phyloP scores from a whole-genome alignment of 2,113 vertebrate genomes.

The Lota lota region DNA sequence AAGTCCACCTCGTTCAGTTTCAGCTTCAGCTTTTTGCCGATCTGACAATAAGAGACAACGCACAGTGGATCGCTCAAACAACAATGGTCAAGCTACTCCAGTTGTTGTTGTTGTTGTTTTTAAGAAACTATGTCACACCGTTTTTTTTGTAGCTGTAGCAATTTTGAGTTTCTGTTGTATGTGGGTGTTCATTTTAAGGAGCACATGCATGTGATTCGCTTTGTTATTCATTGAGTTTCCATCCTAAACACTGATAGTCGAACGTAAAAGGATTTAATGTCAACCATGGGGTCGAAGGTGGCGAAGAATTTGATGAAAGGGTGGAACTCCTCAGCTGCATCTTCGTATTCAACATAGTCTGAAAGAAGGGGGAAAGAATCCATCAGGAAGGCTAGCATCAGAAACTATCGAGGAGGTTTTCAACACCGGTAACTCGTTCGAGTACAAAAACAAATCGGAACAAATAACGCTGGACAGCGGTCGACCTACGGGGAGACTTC shows the following conservation, averaged over 20 bases:
- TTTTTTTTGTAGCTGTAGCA: too few species aligned
- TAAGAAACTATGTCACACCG: too few species aligned
- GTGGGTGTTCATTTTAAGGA: not conserved
- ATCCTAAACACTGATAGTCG: not conserved
- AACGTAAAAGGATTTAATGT: not conserved
- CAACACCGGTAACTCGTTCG: too few species aligned
- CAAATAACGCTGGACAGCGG: not conserved
- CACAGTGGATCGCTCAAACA: too few species aligned
- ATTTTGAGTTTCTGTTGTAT: too few species aligned
- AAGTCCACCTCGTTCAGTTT: slow-evolving; percentile 89
- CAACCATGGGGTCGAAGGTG: slow-evolving; percentile 88
- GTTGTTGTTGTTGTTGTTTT: too few species aligned
- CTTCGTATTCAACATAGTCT: slow-evolving; percentile 87
- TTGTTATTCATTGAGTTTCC: not conserved
- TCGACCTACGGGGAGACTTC: slow-evolving; percentile 81
- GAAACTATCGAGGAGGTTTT: too few species aligned
- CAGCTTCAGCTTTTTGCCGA: slow-evolving; percentile 85
- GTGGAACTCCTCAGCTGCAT: slow-evolving; percentile 88
- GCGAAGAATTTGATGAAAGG: slow-evolving; percentile 91
- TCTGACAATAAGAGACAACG: slow-evolving; percentile 65
- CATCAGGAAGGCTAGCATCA: not conserved
- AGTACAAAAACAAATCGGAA: too few species aligned
- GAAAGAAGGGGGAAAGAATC: slow-evolving; percentile 8
- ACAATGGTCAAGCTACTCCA: too few species aligned
- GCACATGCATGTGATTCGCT: not conserved